phyloP scores from a whole-genome alignment of 2,888 invertebrate genomes.

The Clusia tigrina region DNA sequence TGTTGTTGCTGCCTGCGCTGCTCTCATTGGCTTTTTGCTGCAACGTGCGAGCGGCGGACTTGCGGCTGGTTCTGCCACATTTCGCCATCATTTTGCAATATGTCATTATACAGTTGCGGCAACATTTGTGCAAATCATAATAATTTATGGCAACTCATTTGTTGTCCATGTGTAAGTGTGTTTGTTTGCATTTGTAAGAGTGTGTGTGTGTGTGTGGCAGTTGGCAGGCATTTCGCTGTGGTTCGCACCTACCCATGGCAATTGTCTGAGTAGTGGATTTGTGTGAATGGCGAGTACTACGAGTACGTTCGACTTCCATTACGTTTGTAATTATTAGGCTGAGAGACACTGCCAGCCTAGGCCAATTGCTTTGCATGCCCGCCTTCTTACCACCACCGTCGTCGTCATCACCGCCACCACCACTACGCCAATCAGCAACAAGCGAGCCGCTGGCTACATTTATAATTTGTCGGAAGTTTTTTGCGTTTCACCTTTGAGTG shows the following conservation, averaged over 20 bases:
- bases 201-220: too few species aligned
- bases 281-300: neutral
- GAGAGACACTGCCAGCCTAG: neutral
- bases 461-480: slow-evolving; percentile 40
- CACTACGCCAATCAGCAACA: slow-evolving; percentile 18
- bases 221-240: neutral
- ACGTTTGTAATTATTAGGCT: slow-evolving; percentile 8
- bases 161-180: slow-evolving; percentile 42
- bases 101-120: slow-evolving; percentile 59
- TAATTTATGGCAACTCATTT: slow-evolving; percentile 60
- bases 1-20: slow-evolving; percentile 8
- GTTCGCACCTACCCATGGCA: neutral
- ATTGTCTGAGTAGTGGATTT: neutral
- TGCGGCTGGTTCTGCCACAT: slow-evolving; percentile 41
- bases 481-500: slow-evolving; percentile 15
- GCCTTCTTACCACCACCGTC: slow-evolving; percentile 25
- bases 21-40: slow-evolving; percentile 5
- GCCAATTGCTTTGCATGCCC: neutral
- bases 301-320: neutral
- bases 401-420: too few species aligned
- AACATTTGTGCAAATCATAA: slow-evolving; percentile 58
- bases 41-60: slow-evolving; percentile 19
- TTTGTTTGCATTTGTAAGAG: too few species aligned
- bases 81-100: slow-evolving; percentile 51
- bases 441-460: slow-evolving; percentile 31